Conservation (phyloP, 2,113 vertebrate species). For the Pionites leucogaster region DNA sequence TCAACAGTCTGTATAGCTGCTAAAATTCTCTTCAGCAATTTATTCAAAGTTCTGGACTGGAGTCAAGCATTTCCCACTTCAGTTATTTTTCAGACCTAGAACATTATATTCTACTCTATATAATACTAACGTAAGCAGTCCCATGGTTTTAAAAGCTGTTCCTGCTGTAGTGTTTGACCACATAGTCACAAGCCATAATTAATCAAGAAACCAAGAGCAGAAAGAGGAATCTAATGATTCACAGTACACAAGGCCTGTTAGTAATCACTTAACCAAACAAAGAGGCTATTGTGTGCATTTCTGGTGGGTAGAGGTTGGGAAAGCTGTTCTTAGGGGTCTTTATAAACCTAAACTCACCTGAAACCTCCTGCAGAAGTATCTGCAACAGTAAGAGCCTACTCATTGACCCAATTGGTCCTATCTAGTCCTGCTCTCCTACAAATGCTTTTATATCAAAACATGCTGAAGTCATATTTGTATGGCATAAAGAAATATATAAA, state of each 20-base stretch:
- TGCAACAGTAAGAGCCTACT: neutral
- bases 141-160: neutral
- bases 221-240: neutral
- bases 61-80: neutral
- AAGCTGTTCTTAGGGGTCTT: neutral
- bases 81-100: neutral
- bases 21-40: neutral
- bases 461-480: neutral
- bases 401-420: neutral
- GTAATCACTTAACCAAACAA: neutral
- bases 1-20: rapidly evolving
- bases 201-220: neutral
- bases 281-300: neutral
- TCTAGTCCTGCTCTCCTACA: neutral
- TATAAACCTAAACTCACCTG: neutral
- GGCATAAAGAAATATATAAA: neutral
- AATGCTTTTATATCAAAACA: neutral
- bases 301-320: neutral
- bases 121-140: rapidly evolving
- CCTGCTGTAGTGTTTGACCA: neutral
- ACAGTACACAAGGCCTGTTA: neutral
- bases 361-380: neutral
- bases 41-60: neutral
- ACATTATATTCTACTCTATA: neutral
- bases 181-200: neutral